Evolutionary conservation across 1,140 invertebrate species (phyloP).

Genomic region (Cephus cinctus): DNA sequence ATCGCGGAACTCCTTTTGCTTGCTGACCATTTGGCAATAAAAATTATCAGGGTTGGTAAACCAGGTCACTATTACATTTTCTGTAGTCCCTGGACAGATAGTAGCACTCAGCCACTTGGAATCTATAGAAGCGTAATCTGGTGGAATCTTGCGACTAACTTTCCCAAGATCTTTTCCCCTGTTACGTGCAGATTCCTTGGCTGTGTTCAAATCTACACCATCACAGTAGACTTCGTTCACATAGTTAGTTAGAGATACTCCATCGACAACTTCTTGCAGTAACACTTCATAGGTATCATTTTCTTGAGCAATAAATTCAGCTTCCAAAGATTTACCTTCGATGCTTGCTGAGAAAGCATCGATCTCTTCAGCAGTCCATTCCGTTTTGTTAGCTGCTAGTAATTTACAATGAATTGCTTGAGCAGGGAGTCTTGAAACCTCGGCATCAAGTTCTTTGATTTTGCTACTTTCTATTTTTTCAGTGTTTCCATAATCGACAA

Average conservation of each 20-base stretch:
- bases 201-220: constrained; percentile 26
- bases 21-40: constrained; percentile 60
- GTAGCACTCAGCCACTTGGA: constrained; percentile 40
- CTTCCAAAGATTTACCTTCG: constrained; percentile 31
- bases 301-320: constrained; percentile 39
- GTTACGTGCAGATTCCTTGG: constrained; percentile 20
- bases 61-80: constrained; percentile 60
- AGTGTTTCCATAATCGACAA: constrained; percentile 61
- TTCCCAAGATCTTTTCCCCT: constrained; percentile 2
- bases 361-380: constrained; percentile 27
- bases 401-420: constrained; percentile 48
- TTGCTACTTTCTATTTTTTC: constrained; percentile 35
- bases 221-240: constrained; percentile 43
- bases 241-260: constrained; percentile 12
- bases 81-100: constrained; percentile 33
- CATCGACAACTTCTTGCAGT: constrained; percentile 27
- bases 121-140: constrained; percentile 45
- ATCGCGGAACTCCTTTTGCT: constrained; percentile 57
- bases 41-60: constrained; percentile 68
- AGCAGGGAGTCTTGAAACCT: constrained; percentile 36
- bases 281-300: constrained; percentile 40
- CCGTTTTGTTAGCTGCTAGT: constrained; percentile 26
- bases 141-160: constrained; percentile 4
- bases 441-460: constrained; percentile 41
- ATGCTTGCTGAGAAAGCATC: constrained; percentile 23